These are phyloP conservation scores for Berghia stephanieae DNA, from an alignment of 1,140 invertebrate genomes.

Conservation along the genomic window DNA sequence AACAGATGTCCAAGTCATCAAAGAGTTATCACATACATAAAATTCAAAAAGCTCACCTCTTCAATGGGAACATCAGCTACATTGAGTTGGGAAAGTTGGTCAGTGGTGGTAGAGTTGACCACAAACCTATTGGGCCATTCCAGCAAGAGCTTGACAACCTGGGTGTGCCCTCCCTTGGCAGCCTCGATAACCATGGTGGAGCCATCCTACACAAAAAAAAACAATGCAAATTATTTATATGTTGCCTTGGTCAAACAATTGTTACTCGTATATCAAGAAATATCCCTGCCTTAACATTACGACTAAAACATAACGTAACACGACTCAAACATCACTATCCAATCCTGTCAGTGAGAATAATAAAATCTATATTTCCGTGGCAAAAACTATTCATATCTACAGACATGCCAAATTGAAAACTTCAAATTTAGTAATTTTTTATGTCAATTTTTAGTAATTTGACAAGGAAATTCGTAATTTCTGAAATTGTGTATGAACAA, in stretches of 20 bases:
- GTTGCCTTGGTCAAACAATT: too few species aligned
- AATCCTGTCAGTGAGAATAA: neutral
- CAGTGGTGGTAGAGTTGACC: constrained; percentile 62
- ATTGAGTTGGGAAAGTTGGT: constrained; percentile 56
- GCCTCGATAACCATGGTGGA: constrained; percentile 99
- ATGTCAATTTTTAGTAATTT: too few species aligned
- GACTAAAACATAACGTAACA: neutral
- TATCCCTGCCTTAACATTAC: too few species aligned
- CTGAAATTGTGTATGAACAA: too few species aligned
- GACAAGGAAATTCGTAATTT: too few species aligned
- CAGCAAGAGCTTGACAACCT: constrained; percentile 91
- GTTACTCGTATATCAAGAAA: too few species aligned
- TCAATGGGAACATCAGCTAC: constrained; percentile 46
- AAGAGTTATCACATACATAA: neutral
- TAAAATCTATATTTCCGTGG: neutral
- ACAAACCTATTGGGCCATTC: constrained; percentile 83
- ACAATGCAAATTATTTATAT: too few species aligned
- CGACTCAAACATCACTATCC: neutral
- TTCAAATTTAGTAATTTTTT: too few species aligned
- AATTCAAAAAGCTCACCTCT: constrained; percentile 46
- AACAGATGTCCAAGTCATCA: neutral
- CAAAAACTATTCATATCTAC: neutral
- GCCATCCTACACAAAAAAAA: constrained; percentile 78
- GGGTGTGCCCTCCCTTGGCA: constrained; percentile 95
- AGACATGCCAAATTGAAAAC: too few species aligned